phyloP scores from a whole-genome alignment of 2,113 vertebrate species.

The Passerina amoena region DNA sequence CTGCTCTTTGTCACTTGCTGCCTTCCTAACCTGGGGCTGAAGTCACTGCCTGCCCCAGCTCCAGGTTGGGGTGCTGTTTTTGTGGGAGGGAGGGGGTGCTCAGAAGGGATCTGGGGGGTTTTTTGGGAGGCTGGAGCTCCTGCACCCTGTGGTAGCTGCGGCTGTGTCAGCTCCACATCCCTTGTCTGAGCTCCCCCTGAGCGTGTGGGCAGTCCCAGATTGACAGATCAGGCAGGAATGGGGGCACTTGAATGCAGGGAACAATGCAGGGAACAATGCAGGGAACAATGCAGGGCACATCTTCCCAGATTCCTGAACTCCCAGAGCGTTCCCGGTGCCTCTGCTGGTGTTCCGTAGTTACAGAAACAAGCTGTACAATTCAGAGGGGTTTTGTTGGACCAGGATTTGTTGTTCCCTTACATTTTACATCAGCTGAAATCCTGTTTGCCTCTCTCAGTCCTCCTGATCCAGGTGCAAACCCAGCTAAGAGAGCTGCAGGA shows the following conservation, averaged over 20 bases:
- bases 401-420: background rate
- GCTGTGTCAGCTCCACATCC: background rate
- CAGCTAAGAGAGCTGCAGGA: background rate
- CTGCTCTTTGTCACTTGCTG: background rate
- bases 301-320: background rate
- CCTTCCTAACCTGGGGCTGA: background rate
- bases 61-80: background rate
- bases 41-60: background rate
- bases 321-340: background rate
- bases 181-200: background rate
- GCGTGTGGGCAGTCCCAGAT: background rate
- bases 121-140: background rate
- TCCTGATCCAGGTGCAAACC: background rate
- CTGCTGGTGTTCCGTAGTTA: background rate
- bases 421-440: background rate
- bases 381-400: background rate
- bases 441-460: background rate
- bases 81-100: background rate
- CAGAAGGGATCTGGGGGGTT: background rate
- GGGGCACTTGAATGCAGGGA: background rate
- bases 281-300: background rate
- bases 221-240: background rate
- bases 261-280: background rate
- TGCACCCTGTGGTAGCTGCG: background rate
- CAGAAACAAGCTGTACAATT: background rate